Evolutionary conservation across 1,140 invertebrate species (phyloP), one percentile per base, ranked within the genome.

Genomic region (Wasmannia auropunctata): DNA sequence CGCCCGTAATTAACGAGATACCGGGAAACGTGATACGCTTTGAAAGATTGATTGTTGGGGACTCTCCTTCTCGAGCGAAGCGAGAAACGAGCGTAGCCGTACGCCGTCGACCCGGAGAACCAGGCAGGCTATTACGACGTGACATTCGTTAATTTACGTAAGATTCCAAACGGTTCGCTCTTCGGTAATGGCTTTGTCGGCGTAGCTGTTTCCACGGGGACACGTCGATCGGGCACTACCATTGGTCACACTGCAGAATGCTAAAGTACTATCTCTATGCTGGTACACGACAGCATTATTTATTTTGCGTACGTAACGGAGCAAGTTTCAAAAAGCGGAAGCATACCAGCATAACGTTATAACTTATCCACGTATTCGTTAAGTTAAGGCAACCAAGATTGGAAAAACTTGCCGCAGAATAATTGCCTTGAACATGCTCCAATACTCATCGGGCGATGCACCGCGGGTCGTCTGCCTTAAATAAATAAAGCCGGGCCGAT

Each of bases 101-200:
- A 16, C 62, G 51, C 14, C 46, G 76, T 4, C 10, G 31, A 49
- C 10, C 70, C 60, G 54, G 56, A 60, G 74, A 76, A 84, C 16
- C 70, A 43, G 72, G n/a, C 51, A 79, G 43, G 22, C 14, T 62
- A 62, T 87, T 85, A 77, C 54, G 19, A 77, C 79, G 49, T 60
- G 70, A 85, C 63, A 62, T 86, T 77, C 65, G 25, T 88, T 88
- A 63, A 88, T 88, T 88, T 75, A 69, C n/a, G 56, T 7, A 19
- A 51, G 72, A 65, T 85, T 79, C 28, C 63, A 65, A 88, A 84
- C 87, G 87, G 84, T 86, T 46, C 14, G n/a, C 56, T 10, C 56
- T 6, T 67, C 43, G 37, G 28, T 58, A 85, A 49, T 49, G 14
- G 60, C 46, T 34, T 40, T 65, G 84, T 69, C 37, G 49, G 31